These are phyloP conservation scores for Eucriotettix oculatus DNA, from an alignment of 2,888 invertebrate species.

Conservation along the genomic window DNA sequence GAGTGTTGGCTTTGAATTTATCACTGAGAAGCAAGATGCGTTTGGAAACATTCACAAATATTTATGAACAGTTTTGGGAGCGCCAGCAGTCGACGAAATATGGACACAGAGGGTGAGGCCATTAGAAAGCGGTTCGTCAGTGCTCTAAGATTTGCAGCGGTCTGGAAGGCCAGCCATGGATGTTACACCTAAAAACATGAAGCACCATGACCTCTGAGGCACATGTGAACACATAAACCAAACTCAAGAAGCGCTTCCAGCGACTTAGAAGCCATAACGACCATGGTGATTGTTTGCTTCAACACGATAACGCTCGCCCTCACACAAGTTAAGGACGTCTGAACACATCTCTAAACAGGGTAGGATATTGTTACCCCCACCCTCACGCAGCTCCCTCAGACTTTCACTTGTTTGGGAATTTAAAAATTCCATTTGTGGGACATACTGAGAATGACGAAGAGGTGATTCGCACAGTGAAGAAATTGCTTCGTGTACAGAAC, in stretches of 20 bases:
- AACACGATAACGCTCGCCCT: too few species aligned
- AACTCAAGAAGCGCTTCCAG: too few species aligned
- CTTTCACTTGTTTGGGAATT: neutral
- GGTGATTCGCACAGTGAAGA: neutral
- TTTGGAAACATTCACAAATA: neutral
- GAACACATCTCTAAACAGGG: too few species aligned
- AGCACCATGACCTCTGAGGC: neutral
- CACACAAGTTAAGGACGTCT: neutral
- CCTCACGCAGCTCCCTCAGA: too few species aligned
- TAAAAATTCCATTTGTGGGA: neutral
- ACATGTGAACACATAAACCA: neutral
- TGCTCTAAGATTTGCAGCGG: neutral
- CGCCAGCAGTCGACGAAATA: neutral
- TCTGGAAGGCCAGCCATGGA: neutral
- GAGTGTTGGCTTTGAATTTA: neutral
- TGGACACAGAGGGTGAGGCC: neutral
- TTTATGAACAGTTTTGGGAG: neutral
- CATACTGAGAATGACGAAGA: too few species aligned
- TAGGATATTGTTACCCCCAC: too few species aligned
- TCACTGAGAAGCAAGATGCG: neutral
- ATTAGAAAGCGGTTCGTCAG: neutral
- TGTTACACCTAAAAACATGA: neutral
- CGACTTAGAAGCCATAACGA: too few species aligned
- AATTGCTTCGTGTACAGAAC: neutral
- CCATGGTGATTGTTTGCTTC: too few species aligned